Evolutionary conservation across 2,797 vertebrate species (phyloP).

Genomic region (Cebuella pygmaea): DNA sequence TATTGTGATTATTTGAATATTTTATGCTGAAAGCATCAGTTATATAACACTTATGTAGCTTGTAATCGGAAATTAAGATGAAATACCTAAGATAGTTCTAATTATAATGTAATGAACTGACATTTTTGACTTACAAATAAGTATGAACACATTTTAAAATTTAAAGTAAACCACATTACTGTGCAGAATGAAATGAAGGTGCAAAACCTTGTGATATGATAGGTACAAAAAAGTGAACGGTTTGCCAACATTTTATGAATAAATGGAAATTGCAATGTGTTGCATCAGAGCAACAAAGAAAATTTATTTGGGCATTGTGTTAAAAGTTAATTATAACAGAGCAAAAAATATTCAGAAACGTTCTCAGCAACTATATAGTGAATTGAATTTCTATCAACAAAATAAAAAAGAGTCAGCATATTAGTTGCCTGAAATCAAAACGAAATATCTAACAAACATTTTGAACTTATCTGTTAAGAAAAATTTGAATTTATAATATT

Average conservation of each 20-base stretch:
- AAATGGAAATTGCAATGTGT: neutral
- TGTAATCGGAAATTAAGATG: neutral
- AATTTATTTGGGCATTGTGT: neutral
- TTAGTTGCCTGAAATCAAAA: neutral
- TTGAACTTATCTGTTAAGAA: neutral
- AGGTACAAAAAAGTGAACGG: neutral
- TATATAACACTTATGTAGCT: neutral
- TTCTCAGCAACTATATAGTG: neutral
- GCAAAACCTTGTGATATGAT: neutral
- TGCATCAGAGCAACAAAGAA: neutral
- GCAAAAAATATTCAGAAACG: neutral
- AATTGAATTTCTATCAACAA: neutral
- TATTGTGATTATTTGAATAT: neutral
- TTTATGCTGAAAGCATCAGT: neutral
- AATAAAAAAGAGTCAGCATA: neutral
- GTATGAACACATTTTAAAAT: neutral
- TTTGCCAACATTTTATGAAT: neutral
- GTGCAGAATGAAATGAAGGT: neutral
- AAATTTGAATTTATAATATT: constrained; percentile 30
- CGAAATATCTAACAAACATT: neutral
- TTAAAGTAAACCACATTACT: neutral
- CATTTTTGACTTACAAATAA: neutral
- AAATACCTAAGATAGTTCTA: neutral
- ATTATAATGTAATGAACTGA: neutral
- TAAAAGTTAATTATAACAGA: neutral